Evolutionary conservation across 2,888 invertebrate genomes (phyloP).

Genomic region (Chouioia cunea): DNA sequence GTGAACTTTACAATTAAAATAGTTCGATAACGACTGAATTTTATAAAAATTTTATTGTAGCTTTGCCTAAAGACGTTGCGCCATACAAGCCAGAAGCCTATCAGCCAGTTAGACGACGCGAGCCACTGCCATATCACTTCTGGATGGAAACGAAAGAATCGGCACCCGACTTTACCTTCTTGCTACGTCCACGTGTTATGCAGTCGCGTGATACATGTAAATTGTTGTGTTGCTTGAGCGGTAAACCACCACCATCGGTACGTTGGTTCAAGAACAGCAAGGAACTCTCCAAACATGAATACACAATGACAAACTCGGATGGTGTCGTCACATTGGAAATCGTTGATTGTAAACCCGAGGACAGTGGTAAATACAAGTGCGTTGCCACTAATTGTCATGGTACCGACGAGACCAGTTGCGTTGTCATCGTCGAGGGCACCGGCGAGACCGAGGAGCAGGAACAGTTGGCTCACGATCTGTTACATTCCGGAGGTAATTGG

Average conservation of each 20-base stretch:
- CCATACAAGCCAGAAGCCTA: constrained; percentile 76
- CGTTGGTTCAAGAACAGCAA: constrained; percentile 93
- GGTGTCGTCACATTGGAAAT: constrained; percentile 99
- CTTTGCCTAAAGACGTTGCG: constrained; percentile 80
- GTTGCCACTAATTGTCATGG: constrained; percentile 94
- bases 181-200: constrained; percentile 97
- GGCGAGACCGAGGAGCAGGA: constrained; percentile 86
- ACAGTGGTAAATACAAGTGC: constrained; percentile 97
- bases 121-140: constrained; percentile 86
- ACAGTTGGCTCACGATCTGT: constrained; percentile 86
- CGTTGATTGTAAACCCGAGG: constrained; percentile 91
- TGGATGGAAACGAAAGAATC: constrained; percentile 95
- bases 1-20: constrained; percentile 17
- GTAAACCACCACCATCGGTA: constrained; percentile 94
- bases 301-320: constrained; percentile 90
- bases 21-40: not conserved
- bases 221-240: constrained; percentile 94
- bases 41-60: constrained; percentile 66
- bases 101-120: constrained; percentile 81
- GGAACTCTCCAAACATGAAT: constrained; percentile 91
- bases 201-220: constrained; percentile 97
- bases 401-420: constrained; percentile 94
- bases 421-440: constrained; percentile 95
- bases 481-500: constrained; percentile 81
- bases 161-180: constrained; percentile 97